Evolutionary conservation across 2,888 invertebrate genomes (phyloP), one percentile per base, ranked within the genome.

Genomic region (Eupithecia dodoneata): DNA sequence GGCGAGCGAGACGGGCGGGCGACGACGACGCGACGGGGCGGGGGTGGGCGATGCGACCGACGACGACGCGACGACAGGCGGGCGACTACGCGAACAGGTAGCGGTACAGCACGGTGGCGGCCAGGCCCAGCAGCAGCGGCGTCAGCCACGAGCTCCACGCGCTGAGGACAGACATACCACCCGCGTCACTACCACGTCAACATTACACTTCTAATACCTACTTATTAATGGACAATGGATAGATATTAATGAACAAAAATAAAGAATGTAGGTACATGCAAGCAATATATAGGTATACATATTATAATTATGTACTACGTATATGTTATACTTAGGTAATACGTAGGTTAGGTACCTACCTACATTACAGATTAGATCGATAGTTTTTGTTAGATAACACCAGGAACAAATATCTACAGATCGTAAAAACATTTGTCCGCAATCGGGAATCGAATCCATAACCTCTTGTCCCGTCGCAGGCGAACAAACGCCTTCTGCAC

Each of bases 61-160:
- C 69, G 59, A 74, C n/a, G 67, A 74, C 0, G n/a, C 44, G 47
- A 55, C n/a, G 74, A n/a, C n/a, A n/a, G 41, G 55, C 74, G 72
- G 67, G 69, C 47, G 65, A 81, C 84, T 96, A 93, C 90, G 94
- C 93, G 92, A 97, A 96, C 90, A 96, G 96, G 90, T 96, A 96
- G 88, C 97, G 96, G 92, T 97, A 97, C 83, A 97, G 91, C 83
- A 97, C 85, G 80, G 97, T 97, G 84, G 97, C 97, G 75, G 96
- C 91, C 81, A 97, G 86, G 80, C 97, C 97, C 86, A 97, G 94
- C 85, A 96, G 90, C 86, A 97, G 92, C 83, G 97, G 97, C 87
- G 97, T 86, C 86, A 97, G 89, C 97, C 97, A 97, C 66, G 97
- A 95, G 87, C 96, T 96, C 89, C 92, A 93, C 79, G 92, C 85